Evolutionary conservation across 2,113 vertebrate species (phyloP), one percentile per base, ranked within the genome.

Genomic region (Corvus hawaiiensis): DNA sequence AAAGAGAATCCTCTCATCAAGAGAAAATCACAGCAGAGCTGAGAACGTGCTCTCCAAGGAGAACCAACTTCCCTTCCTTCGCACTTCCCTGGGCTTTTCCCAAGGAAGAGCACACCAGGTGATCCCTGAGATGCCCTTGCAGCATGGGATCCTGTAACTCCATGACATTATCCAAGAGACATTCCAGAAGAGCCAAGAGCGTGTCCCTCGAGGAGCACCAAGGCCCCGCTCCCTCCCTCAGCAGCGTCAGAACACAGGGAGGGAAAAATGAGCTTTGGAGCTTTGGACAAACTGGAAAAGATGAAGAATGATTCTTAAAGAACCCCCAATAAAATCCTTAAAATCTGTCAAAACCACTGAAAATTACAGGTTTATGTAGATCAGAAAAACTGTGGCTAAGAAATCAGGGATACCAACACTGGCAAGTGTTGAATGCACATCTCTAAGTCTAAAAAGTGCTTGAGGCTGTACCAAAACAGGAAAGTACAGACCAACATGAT

Each of bases 361-460:
- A 73, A 85, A 82, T 20, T 9, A 41, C 32, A 89, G 20, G 4
- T 89, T 84, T 56, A 17, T 13, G 16, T 3, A 48, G 52, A 72
- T 14, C 33, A 87, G 16, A 37, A 67, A 62, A 84, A 39, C 55
- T 75, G 41, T 9, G 39, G 64, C n/a, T 33, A 52, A 26, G 21
- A 16, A 75, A 43, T 1, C 66, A 48, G 39, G 21, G 43, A 27
- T 8, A 39, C 13, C 7, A 28, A 20, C 41, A 64, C n/a, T 16
- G 21, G 24, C 30, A 64, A 82, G 17, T 5, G 49, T 7, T 41
- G 28, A 56, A 37, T 12, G 44, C 0, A 2, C 4, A 22, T 1
- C 16, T 10, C 12, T 3, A 33, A 61, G 48, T 11, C 21, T 33
- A 24, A 43, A 37, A 69, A 52, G 35, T 15, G 39, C 72, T 37